phyloP scores from a whole-genome alignment of 2,113 vertebrate species.

The Emydocephalus ijimae region DNA sequence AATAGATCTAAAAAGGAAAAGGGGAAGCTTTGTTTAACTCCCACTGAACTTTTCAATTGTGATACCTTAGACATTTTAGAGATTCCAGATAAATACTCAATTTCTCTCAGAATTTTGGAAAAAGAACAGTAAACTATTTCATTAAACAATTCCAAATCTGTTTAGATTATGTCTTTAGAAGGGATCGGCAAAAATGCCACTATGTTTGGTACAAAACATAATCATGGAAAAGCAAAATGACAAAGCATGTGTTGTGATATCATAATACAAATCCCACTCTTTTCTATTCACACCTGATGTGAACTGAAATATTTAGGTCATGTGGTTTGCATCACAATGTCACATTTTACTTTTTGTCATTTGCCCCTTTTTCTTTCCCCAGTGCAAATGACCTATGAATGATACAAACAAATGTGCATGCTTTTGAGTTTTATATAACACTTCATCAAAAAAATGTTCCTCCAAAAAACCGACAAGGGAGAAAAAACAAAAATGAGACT shows the following conservation, averaged over 20 bases:
- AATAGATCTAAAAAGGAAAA: constrained; percentile 44
- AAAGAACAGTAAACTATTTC: background rate
- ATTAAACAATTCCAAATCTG: background rate
- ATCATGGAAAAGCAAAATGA: background rate
- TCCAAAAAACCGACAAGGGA: background rate
- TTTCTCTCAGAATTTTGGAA: background rate
- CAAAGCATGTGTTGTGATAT: background rate
- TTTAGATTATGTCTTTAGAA: background rate
- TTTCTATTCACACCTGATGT: background rate
- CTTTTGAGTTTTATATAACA: background rate
- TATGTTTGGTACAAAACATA: background rate
- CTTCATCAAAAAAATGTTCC: background rate
- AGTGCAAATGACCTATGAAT: background rate
- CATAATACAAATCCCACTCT: background rate
- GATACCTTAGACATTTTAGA: background rate
- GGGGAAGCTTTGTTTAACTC: background rate
- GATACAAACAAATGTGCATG: background rate
- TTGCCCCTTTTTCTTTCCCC: background rate
- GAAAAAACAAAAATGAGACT: background rate
- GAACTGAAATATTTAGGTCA: background rate
- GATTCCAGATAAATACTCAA: background rate
- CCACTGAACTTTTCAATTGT: background rate
- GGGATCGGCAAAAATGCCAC: background rate
- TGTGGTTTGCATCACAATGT: background rate
- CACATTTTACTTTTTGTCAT: background rate